A percentile compares a stretch with the other conserved stretches of the same genome.
Evolutionary conservation across 2,113 vertebrate genomes (phyloP).

Genomic region (Oplegnathus fasciatus): DNA sequence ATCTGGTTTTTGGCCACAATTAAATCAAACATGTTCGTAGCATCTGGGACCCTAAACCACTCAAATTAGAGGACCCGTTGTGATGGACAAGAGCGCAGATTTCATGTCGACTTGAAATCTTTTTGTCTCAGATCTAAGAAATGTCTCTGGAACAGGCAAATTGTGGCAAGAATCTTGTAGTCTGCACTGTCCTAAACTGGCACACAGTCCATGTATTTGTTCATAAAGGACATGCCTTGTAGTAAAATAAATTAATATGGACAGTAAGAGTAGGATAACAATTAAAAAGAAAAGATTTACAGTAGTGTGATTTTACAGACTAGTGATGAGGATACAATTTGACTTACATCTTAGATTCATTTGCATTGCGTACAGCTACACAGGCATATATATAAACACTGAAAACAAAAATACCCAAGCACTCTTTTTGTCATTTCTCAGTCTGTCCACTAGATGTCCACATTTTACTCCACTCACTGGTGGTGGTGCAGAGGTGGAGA

Average conservation of each 20-base stretch:
- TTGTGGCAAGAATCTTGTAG: not conserved
- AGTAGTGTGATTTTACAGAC: not conserved
- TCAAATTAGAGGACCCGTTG: not conserved
- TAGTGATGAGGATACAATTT: not conserved
- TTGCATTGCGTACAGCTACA: not conserved
- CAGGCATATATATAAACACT: not conserved
- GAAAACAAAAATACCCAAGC: not conserved
- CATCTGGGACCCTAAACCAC: not conserved
- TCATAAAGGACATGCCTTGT: not conserved
- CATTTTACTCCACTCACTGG: not conserved
- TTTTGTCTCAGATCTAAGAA: not conserved
- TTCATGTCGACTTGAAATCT: not conserved
- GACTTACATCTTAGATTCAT: not conserved
- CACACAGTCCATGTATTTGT: not conserved
- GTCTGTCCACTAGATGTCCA: slow-evolving; percentile 68
- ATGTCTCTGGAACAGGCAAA: not conserved
- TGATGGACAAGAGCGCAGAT: not conserved
- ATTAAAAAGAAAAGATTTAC: not conserved
- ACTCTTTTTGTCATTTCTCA: not conserved
- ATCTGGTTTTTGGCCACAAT: not conserved
- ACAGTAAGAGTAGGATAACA: not conserved
- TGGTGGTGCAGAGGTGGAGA: slow-evolving; percentile 18
- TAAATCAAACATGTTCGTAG: not conserved
- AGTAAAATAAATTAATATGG: not conserved
- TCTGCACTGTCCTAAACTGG: not conserved